phyloP scores from a whole-genome alignment of 2,888 invertebrate species.

The Artemia sinica region DNA sequence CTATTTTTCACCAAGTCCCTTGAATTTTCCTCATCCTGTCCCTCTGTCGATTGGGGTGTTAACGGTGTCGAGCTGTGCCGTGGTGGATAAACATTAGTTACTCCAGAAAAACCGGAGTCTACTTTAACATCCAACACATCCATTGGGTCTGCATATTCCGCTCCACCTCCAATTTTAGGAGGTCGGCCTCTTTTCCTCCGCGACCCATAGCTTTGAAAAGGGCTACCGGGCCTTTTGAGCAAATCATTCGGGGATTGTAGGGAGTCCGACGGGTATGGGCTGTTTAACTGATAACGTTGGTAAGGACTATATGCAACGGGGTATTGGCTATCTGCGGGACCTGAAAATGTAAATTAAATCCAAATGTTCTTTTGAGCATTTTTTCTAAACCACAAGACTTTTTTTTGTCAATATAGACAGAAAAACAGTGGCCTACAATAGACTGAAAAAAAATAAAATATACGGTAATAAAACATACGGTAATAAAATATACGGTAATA shows the following conservation, averaged over 20 bases:
- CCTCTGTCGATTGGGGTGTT: background rate
- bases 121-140: background rate
- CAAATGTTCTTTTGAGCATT: no score
- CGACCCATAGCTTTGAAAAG: background rate
- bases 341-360: no score
- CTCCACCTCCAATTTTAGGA: background rate
- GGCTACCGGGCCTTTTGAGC: conserved; percentile 14
- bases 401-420: no score
- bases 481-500: no score
- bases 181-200: conserved; percentile 10
- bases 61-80: background rate
- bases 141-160: background rate
- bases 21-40: conserved; percentile 10
- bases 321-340: no score
- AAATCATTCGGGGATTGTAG: background rate
- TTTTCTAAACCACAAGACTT: no score
- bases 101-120: background rate
- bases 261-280: background rate
- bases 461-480: no score
- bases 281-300: background rate
- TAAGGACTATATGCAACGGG: background rate
- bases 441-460: no score
- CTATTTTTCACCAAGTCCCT: background rate
- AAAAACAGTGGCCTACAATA: no score
- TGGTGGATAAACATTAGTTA: background rate